Percentiles rank a stretch among this genome's conserved stretches.
phyloP scores from a whole-genome alignment of 2,113 vertebrate species.

The Epinephelus cyanopodus region DNA sequence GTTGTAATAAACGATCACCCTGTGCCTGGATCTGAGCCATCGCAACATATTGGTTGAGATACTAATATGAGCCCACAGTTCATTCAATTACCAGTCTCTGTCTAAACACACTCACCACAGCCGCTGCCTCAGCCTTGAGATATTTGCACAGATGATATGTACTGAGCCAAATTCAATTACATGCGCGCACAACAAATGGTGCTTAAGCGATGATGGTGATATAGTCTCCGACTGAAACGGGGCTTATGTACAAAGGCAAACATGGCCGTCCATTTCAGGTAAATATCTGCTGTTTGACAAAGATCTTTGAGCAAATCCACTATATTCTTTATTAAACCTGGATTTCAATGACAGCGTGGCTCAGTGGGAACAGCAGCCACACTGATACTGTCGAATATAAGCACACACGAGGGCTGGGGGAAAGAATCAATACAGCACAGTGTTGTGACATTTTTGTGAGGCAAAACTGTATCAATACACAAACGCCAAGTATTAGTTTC shows the following conservation, averaged over 20 bases:
- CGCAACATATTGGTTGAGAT: conserved; percentile 29
- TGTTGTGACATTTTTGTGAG: too few relatives aligned
- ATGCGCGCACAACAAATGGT: conserved; percentile 39
- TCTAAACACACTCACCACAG: conserved; percentile 53
- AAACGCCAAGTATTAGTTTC: too few relatives aligned
- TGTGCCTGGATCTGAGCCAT: conserved; percentile 3
- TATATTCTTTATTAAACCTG: conserved; percentile 1
- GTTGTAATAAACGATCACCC: not conserved
- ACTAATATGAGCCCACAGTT: conserved; percentile 35
- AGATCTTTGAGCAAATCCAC: not conserved
- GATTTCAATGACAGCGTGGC: not conserved
- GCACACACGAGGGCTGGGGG: not conserved
- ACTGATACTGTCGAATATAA: not conserved
- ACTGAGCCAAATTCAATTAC: conserved; percentile 63
- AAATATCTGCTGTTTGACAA: conserved; percentile 25
- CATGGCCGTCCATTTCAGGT: not conserved
- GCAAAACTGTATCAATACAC: too few relatives aligned
- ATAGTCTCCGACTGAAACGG: conserved; percentile 20
- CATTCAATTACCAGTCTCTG: conserved; percentile 45
- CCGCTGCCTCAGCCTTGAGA: conserved; percentile 37
- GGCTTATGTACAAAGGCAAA: conserved; percentile 12
- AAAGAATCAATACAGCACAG: too few relatives aligned
- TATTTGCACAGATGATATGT: conserved; percentile 62
- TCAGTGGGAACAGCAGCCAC: not conserved
- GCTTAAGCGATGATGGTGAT: conserved; percentile 22